Evolutionary conservation across 2,797 vertebrate genomes (phyloP).

Genomic region (Propithecus perrieri): DNA sequence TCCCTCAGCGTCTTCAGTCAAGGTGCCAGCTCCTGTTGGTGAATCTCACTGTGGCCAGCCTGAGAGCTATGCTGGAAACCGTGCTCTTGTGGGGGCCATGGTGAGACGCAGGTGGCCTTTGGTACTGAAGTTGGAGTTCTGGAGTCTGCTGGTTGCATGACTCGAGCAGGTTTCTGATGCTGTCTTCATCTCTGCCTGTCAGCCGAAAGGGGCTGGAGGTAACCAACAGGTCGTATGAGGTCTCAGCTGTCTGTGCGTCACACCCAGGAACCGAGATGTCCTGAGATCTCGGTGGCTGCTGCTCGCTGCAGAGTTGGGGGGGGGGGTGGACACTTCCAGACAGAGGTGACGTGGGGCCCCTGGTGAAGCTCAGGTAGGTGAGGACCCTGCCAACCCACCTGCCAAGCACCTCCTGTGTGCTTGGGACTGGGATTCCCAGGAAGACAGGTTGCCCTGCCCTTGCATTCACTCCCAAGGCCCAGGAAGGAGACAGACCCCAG

Average conservation of each 20-base stretch:
- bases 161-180: neutral
- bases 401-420: neutral
- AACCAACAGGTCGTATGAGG: too few species aligned
- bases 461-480: neutral
- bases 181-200: neutral
- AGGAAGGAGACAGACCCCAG: neutral
- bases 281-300: neutral
- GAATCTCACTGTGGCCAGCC: neutral
- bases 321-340: neutral
- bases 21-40: neutral
- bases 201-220: neutral
- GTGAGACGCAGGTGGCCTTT: neutral
- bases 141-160: neutral
- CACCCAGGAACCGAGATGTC: neutral
- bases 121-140: neutral
- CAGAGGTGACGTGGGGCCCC: neutral
- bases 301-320: neutral
- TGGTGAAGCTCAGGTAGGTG: neutral
- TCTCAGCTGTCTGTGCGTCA: neutral
- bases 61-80: fast-evolving
- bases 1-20: neutral
- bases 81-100: neutral
- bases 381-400: neutral
- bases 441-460: neutral
- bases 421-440: neutral